These are phyloP conservation scores for Pyralis farinalis DNA, from an alignment of 2,888 invertebrate species.

Conservation along the genomic window DNA sequence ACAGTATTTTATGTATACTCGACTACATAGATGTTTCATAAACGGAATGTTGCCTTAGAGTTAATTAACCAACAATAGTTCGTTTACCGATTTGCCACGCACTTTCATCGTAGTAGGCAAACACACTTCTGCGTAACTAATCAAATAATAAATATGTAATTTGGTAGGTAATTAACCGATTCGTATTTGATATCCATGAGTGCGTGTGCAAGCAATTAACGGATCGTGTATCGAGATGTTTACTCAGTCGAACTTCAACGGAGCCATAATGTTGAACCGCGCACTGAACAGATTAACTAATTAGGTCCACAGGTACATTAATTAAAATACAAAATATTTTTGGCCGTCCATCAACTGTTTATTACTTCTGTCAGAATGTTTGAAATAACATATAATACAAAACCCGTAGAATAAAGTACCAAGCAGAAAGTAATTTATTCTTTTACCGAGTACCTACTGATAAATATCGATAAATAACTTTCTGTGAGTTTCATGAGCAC, in stretches of 20 bases:
- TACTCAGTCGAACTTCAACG: conserved; percentile 21
- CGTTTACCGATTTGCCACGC: background rate
- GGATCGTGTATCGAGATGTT: conserved; percentile 31
- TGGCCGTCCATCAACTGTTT: no score
- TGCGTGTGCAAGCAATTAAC: conserved; percentile 43
- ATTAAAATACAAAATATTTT: no score
- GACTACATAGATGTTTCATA: background rate
- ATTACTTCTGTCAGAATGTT: no score
- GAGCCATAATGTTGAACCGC: conserved; percentile 6
- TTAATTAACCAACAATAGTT: background rate
- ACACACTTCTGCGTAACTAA: conserved; percentile 4
- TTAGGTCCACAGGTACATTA: background rate
- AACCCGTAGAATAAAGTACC: no score
- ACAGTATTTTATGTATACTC: background rate
- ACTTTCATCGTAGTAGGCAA: background rate
- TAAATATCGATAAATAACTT: no score
- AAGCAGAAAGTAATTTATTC: no score
- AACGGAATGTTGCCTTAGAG: background rate
- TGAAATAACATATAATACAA: no score
- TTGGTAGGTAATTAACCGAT: conserved; percentile 9
- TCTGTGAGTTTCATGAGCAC: no score
- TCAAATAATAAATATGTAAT: conserved; percentile 8
- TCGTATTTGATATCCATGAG: conserved; percentile 33
- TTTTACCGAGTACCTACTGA: no score
- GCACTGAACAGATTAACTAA: conserved; percentile 8